A percentile compares a stretch with the other conserved stretches of the same genome.
phyloP scores from a whole-genome alignment of 2,888 invertebrate species.

The Carcina quercana region DNA sequence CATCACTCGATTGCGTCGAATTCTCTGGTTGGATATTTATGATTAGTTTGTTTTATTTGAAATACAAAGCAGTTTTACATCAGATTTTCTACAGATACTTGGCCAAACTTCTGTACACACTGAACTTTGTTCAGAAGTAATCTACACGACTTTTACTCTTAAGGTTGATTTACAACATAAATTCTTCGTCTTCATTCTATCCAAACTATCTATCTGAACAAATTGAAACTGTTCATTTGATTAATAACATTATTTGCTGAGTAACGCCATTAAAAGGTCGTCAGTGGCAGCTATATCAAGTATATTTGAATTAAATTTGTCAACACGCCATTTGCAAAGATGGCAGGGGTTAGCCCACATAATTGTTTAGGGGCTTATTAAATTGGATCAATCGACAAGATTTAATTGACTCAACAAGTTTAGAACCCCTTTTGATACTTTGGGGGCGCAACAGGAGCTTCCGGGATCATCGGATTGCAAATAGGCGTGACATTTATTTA shows the following conservation, averaged over 20 bases:
- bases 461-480: slow-evolving; percentile 18
- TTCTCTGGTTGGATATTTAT: no score
- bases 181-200: no score
- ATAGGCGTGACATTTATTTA: slow-evolving; percentile 12
- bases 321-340: slow-evolving; percentile 47
- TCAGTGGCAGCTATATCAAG: slow-evolving; percentile 24
- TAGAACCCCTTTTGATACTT: slow-evolving; percentile 40
- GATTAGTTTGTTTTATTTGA: no score
- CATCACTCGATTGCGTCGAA: slow-evolving; percentile 30
- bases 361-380: slow-evolving; percentile 62
- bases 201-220: no score
- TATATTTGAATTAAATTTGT: slow-evolving; percentile 29
- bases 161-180: no score
- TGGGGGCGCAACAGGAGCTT: slow-evolving; percentile 35
- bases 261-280: slow-evolving; percentile 24
- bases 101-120: no score
- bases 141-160: no score
- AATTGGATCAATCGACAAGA: slow-evolving; percentile 27
- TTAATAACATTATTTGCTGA: slow-evolving; percentile 22
- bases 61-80: no score
- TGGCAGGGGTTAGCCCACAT: slow-evolving; percentile 47
- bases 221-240: no score
- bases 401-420: slow-evolving; percentile 64
- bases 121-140: no score
- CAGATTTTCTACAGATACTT: no score